Percentiles rank a stretch among this genome's conserved stretches.
These are phyloP conservation scores for Trachelus troglodyta DNA, from an alignment of 2,888 invertebrate species.

Conservation along the genomic window DNA sequence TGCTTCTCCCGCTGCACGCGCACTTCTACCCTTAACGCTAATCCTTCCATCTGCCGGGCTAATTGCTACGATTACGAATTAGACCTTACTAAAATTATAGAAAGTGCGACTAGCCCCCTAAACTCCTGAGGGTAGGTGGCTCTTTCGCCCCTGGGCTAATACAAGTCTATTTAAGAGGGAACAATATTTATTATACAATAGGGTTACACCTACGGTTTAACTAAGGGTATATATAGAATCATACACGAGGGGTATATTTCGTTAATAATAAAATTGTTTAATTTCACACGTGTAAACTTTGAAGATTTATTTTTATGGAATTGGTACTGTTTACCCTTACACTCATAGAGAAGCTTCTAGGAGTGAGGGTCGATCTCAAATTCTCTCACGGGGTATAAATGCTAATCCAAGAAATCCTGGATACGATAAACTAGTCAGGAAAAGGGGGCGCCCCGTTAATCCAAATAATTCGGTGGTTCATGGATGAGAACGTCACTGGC, in stretches of 20 bases:
- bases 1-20: not conserved
- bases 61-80: conserved; percentile 22
- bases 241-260: not conserved
- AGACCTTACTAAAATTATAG: not conserved
- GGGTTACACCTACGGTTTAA: not conserved
- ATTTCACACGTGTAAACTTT: not conserved
- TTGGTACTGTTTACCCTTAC: not conserved
- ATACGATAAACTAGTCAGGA: not conserved
- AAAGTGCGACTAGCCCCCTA: not conserved
- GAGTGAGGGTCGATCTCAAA: not conserved
- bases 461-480: not conserved
- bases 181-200: not conserved
- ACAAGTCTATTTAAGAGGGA: not conserved
- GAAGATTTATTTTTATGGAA: not conserved
- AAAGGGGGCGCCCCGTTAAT: not conserved
- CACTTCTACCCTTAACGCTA: conserved; percentile 11
- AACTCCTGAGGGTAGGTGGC: not conserved
- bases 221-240: not conserved
- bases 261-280: not conserved
- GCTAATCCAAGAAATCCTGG: not conserved
- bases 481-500: conserved; percentile 1
- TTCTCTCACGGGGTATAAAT: not conserved
- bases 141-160: not conserved
- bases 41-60: conserved; percentile 22
- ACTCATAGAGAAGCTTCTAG: not conserved